A percentile compares a stretch with the other conserved stretches of the same genome.
Conservation (phyloP, 2,113 vertebrate species). For the Scalopus aquaticus region DNA sequence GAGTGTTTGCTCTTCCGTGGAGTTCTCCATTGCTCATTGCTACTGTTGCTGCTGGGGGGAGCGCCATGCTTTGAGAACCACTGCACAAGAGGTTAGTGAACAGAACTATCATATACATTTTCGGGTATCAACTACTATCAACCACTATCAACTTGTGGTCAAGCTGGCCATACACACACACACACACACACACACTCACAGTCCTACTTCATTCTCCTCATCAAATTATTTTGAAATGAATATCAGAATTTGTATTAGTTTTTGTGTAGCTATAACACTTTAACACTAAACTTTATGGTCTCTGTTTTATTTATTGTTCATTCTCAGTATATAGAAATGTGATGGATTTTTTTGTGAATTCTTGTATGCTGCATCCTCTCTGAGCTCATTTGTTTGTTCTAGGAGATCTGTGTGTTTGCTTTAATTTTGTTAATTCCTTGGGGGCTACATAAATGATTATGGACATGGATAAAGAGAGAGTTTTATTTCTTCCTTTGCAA, state of each 20-base stretch:
- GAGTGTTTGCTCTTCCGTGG: not conserved
- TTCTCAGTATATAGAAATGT: not conserved
- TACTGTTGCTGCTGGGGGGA: accelerated
- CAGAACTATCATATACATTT: not conserved
- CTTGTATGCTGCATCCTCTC: not conserved
- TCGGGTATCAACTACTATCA: not conserved
- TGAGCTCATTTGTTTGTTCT: not conserved
- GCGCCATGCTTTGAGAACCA: not conserved
- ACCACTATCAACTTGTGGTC: accelerated
- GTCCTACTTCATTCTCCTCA: accelerated
- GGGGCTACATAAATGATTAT: not conserved
- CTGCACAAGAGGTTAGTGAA: not conserved
- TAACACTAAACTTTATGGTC: not conserved
- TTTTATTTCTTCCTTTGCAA: not conserved
- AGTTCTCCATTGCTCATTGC: not conserved
- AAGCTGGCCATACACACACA: not conserved
- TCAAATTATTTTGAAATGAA: not conserved
- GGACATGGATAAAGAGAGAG: too few species aligned
- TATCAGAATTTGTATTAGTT: not conserved
- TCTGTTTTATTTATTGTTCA: not conserved
- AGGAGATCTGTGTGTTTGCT: not conserved
- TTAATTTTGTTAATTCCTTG: not conserved
- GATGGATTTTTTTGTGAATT: not conserved
- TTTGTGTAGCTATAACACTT: not conserved
- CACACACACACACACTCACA: not conserved